Base-by-base conservation (phyloP, 2,113 vertebrate species). In the Coryphaenoides rupestris region DNA sequence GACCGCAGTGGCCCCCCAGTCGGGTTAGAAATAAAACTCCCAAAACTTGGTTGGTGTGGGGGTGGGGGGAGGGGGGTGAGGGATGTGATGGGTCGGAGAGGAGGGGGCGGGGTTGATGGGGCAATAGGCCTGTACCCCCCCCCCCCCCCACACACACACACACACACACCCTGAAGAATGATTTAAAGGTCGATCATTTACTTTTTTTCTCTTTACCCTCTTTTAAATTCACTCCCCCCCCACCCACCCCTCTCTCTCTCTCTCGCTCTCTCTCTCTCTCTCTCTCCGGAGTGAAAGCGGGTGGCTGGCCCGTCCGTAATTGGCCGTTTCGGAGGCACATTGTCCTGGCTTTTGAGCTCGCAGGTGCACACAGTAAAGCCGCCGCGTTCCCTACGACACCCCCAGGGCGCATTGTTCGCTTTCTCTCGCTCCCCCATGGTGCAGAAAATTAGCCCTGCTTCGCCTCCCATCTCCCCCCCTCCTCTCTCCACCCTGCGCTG, bases 311-410 rank as follows among this genome's bases (percentile, higher is more conserved):
- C 79, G 72, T 65, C 76, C 74, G 81, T 91, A 92, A 91, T 91
- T 91, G 91, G 89, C 88, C 85, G 88, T 91, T 90, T 91, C 89
- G 73, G 84, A 87, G 85, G 81, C 85, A 76, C 84, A 87, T 91
- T 92, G 89, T 91, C 84, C 84, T 24, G 55, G 79, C 89, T 86
- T 90, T 92, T 90, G 88, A 91, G 88, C 78, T 86, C 81, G 91
- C 91, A 92, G 91, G 91, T 92, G 91, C 90, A 87, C 80, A 85
- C 85, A 89, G 90, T 91, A 91, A 91, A 92, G 86, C 83, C 77
- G 69, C 73, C 26, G 80, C 88, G 84, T 81, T 69, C 84, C 74
- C 83, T 62, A 76, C 87, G 81, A 86, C 89, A 88, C 89, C 89
- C 89, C 86, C 81, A 78, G 84, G 66, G 68, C 83, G 78, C 88